Evolutionary conservation across 2,797 vertebrate species (phyloP).

Genomic region (Carcharodon carcharias): DNA sequence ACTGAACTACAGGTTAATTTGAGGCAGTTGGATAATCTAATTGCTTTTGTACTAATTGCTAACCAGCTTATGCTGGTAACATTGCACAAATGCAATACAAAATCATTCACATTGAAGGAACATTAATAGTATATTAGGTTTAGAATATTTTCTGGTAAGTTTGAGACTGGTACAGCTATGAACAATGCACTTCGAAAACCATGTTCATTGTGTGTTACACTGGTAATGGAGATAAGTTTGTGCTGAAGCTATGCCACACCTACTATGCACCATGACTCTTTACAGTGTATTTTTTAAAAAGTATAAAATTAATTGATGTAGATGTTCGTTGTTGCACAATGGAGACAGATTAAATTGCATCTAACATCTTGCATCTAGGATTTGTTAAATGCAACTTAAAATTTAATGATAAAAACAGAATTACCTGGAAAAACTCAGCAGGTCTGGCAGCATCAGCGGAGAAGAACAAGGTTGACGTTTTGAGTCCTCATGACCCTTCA

Average conservation of each 20-base stretch:
- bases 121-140: constrained; percentile 2
- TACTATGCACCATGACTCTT: not conserved
- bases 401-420: no score
- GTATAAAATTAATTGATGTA: not conserved
- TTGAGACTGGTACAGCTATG: not conserved
- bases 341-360: not conserved
- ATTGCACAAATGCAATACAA: not conserved
- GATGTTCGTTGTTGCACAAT: not conserved
- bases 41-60: not conserved
- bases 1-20: not conserved
- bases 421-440: no score
- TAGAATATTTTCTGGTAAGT: not conserved
- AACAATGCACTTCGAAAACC: not conserved
- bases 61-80: not conserved
- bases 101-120: not conserved
- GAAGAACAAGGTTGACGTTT: no score
- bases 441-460: no score
- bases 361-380: not conserved
- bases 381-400: not conserved
- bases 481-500: no score
- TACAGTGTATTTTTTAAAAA: not conserved
- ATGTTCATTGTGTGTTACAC: not conserved
- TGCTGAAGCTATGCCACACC: not conserved
- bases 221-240: not conserved
- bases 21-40: not conserved